Percentiles rank a stretch among this genome's conserved stretches.
Evolutionary conservation across 2,888 invertebrate species (phyloP).

Genomic region (Caenorhabditis sinica): DNA sequence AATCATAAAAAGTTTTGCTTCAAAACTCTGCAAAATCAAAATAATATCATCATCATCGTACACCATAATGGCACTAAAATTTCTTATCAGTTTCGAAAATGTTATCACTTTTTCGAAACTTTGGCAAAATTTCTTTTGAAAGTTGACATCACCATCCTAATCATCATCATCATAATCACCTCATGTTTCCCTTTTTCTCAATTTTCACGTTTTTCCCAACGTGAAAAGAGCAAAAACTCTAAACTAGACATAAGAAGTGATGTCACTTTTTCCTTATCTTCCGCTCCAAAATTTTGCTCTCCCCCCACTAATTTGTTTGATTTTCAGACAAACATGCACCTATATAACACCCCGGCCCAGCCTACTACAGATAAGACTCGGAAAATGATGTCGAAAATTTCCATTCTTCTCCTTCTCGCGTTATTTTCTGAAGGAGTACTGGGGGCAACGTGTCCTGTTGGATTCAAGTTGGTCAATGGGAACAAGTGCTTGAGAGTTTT

Average conservation of each 20-base stretch:
- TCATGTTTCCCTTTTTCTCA: not conserved
- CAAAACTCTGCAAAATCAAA: too few relatives aligned
- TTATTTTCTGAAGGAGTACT: not conserved
- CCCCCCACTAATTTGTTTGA: too few relatives aligned
- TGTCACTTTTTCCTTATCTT: not conserved
- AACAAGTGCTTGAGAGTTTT: conserved; percentile 19
- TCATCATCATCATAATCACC: not conserved
- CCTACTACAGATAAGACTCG: not conserved
- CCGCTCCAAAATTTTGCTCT: not conserved
- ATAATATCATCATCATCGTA: too few relatives aligned
- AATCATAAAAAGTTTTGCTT: too few relatives aligned
- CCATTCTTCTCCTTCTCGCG: not conserved
- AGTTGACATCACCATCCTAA: not conserved
- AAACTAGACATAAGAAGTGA: not conserved
- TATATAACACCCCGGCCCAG: not conserved
- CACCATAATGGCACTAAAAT: too few relatives aligned
- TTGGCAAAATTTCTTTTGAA: not conserved
- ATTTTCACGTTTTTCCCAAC: too few relatives aligned
- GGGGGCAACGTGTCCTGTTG: not conserved
- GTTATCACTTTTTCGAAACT: not conserved
- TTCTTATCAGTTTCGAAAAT: too few relatives aligned
- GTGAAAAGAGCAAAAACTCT: not conserved
- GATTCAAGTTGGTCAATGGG: conserved; percentile 18
- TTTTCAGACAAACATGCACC: not conserved
- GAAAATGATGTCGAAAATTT: conserved; percentile 3